A percentile compares a stretch with the other conserved stretches of the same genome.
Evolutionary conservation across 2,113 vertebrate genomes (phyloP).

Genomic region (Narcine bancroftii): DNA sequence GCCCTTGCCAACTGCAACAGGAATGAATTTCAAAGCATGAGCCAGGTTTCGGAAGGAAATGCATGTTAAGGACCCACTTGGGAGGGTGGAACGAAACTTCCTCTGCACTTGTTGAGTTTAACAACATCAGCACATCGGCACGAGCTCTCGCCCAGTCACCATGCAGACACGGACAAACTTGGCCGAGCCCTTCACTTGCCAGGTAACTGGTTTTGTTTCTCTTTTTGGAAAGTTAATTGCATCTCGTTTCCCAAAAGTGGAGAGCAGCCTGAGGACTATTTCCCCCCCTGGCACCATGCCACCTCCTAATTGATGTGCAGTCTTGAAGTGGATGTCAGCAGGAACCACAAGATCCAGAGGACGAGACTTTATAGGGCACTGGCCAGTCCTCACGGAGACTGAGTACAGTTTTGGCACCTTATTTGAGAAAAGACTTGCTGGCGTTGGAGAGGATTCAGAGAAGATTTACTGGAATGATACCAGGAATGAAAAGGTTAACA

Average conservation of each 20-base stretch:
- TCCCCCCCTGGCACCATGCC: background rate
- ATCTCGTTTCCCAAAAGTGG: background rate
- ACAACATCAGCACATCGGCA: background rate
- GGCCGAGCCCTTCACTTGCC: background rate
- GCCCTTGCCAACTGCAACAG: background rate
- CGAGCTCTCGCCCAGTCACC: background rate
- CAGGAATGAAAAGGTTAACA: too few species aligned
- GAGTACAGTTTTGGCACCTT: too few species aligned
- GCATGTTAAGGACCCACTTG: background rate
- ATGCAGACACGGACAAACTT: background rate
- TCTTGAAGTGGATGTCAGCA: background rate
- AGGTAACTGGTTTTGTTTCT: background rate
- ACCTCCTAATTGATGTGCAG: background rate
- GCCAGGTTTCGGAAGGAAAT: conserved; percentile 1
- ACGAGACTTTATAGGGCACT: too few species aligned
- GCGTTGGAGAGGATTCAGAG: too few species aligned
- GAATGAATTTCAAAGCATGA: background rate
- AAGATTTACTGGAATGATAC: too few species aligned
- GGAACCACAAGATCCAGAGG: too few species aligned
- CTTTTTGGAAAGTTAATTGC: background rate
- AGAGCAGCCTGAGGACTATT: background rate
- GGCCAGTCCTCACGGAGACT: too few species aligned
- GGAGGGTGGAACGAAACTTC: conserved; percentile 10
- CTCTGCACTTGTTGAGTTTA: background rate
- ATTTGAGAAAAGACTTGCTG: too few species aligned